phyloP scores from a whole-genome alignment of 2,888 invertebrate species.

The Pilophorus perplexus region DNA sequence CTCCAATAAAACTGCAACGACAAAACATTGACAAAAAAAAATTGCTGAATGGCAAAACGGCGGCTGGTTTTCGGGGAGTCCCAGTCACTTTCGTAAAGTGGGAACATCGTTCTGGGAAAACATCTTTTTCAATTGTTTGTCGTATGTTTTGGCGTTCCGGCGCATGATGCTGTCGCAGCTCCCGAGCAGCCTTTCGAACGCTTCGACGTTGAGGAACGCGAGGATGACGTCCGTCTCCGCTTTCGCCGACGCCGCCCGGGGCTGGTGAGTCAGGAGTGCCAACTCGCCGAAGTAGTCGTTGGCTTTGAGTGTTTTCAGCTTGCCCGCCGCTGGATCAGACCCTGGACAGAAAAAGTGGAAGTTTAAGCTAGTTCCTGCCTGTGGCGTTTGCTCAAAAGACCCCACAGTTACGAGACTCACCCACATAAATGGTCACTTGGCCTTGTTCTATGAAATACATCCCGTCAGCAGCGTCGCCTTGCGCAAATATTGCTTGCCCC shows the following conservation, averaged over 20 bases:
- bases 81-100: background rate
- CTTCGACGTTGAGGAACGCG: slow-evolving; percentile 60
- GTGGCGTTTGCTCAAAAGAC: too few species aligned
- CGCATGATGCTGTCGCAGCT: slow-evolving; percentile 41
- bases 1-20: too few species aligned
- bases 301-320: slow-evolving; percentile 58
- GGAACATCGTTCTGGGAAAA: slow-evolving; percentile 54
- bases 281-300: slow-evolving; percentile 93
- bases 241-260: slow-evolving; percentile 87
- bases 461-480: slow-evolving; percentile 90
- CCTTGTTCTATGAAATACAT: slow-evolving; percentile 98
- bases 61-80: too few species aligned
- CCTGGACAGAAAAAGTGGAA: too few species aligned
- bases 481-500: slow-evolving; percentile 83
- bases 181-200: slow-evolving; percentile 43
- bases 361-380: too few species aligned
- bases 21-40: too few species aligned
- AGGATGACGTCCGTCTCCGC: slow-evolving; percentile 81
- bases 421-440: slow-evolving; percentile 76
- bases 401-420: background rate
- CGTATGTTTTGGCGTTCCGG: slow-evolving; percentile 65
- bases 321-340: background rate
- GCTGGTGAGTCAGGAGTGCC: slow-evolving; percentile 94
- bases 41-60: too few species aligned
- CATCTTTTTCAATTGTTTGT: slow-evolving; percentile 83